Evolutionary conservation across 1,140 invertebrate genomes (phyloP), one percentile per base, ranked within the genome.

Genomic region (Pachyrhynchus sulphureomaculatus): DNA sequence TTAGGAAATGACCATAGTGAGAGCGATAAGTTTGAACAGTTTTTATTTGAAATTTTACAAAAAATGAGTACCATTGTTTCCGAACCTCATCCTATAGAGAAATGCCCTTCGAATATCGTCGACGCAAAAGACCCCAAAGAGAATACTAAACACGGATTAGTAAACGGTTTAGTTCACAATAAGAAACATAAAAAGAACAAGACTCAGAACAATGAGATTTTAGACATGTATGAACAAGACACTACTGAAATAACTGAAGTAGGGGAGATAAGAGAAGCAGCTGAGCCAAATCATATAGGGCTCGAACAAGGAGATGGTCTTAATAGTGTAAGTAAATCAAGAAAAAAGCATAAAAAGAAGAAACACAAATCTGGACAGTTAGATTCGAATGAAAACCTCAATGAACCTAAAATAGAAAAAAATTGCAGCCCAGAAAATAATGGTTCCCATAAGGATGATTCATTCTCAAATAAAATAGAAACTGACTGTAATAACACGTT

Each of bases 131-230:
- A 64, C n/a, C 29, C 51, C 17, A 64, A 60, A 39, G 59, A 64
- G 23, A 59, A 58, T 17, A 65, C 26, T 34, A 67, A 65, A 45
- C 71, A 72, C 63, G 71, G 71, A 12, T 48, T 72, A 23, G 47
- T 69, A 18, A 72, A 72, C 55, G 71, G 71, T 23, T 23, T 72
- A 41, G 53, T 58, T 34, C 34, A 33, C 12, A 39, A 47, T 17
- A 51, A 54, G 20, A 54, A 58, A 15, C 29, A 58, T 13, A 64
- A 64, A 41, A 62, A 61, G 47, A 41, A 34, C 42, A 53, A 54
- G 47, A 24, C 33, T 21, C 24, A 33, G 5, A 54, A 24, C 17
- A 18, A 32, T 34, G 51, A 52, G 12, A 18, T 8, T 32, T 9
- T 20, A 23, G 37, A 59, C 56, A 47, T 33, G 39, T 49, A 34